Evolutionary conservation across 2,113 vertebrate genomes (phyloP), one percentile per base, ranked within the genome.

Genomic region (Romanogobio albipinnatus): DNA sequence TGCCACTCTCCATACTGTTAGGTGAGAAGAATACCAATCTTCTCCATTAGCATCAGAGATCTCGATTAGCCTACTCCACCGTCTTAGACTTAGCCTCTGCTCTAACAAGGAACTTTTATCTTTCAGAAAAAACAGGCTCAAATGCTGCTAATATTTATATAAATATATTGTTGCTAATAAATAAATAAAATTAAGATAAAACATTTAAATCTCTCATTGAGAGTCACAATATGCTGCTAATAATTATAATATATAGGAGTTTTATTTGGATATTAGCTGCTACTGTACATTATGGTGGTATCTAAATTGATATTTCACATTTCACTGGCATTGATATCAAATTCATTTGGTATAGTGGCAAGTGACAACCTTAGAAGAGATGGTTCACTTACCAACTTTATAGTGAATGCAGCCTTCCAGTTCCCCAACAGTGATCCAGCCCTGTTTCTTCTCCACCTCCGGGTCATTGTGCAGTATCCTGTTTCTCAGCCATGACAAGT

Each of bases 381-480:
- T 19, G 45, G n/a, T 43, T 75, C 53, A 91, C 97, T 93, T 92
- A 99, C 98, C 98, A 0, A 99, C 97, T 99, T 99, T 99, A 92
- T 99, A 99, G 93, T 99, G 98, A 86, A 99, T 96, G 82, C 98
- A 99, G 88, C 98, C 97, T 90, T 99, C 98, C 91, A 99, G 91
- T 66, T 99, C 98, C 15, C 98, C 98, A 0, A 99, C 98, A 0
- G 97, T 99, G 87, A 98, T 96, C 98, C 98, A 99, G 10, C 98
- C 98, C 89, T 99, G 98, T 88, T 99, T 99, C 95, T 99, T 99
- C 90, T 99, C 98, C 36, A 99, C 98, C 90, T 99, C 97, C 0
- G 98, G 98, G 90, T 99, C 98, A 0, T 99, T 99, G 93, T 99
- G 98, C 66, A 99, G 90, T 92, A 99, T 98, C 92, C 97, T 94